A percentile compares a stretch with the other conserved stretches of the same genome.
These are phyloP conservation scores for Nesoenas mayeri DNA, from an alignment of 2,113 vertebrate species.

Conservation along the genomic window DNA sequence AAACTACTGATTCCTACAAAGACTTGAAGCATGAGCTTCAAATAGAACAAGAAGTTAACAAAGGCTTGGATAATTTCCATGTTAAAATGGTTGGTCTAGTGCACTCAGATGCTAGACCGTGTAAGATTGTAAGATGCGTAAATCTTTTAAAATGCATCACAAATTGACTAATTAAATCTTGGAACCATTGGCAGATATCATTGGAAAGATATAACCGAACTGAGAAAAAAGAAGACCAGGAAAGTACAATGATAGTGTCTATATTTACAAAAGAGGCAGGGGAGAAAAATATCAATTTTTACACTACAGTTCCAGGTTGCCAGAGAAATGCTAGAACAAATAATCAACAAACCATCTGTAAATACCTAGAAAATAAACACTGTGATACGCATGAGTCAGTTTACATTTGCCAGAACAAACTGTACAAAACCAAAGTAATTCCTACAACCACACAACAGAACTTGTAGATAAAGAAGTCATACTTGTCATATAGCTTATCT, in stretches of 20 bases:
- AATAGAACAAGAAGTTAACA: not conserved
- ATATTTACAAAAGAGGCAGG: not conserved
- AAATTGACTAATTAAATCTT: not conserved
- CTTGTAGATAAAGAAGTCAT: conserved; percentile 34
- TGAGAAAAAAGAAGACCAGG: not conserved
- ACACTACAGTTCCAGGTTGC: not conserved
- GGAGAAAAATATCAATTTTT: not conserved
- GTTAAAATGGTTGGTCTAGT: not conserved
- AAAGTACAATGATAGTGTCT: not conserved
- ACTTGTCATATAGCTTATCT: not conserved
- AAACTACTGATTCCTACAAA: not conserved
- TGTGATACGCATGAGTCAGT: not conserved
- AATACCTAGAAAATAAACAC: conserved; percentile 66
- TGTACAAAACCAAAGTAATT: conserved; percentile 46
- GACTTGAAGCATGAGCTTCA: not conserved
- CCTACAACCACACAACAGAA: conserved; percentile 23
- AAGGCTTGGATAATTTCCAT: not conserved
- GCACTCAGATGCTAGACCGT: not conserved
- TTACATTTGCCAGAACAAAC: conserved; percentile 58
- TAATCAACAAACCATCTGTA: conserved; percentile 52
- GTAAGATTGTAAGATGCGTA: not conserved
- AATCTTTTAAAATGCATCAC: not conserved
- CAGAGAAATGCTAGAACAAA: conserved; percentile 52
- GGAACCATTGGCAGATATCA: not conserved
- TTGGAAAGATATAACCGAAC: not conserved